Percentiles rank a stretch among this genome's conserved stretches.
phyloP scores from a whole-genome alignment of 1,140 invertebrate species.

The Xylocopa sonorina region DNA sequence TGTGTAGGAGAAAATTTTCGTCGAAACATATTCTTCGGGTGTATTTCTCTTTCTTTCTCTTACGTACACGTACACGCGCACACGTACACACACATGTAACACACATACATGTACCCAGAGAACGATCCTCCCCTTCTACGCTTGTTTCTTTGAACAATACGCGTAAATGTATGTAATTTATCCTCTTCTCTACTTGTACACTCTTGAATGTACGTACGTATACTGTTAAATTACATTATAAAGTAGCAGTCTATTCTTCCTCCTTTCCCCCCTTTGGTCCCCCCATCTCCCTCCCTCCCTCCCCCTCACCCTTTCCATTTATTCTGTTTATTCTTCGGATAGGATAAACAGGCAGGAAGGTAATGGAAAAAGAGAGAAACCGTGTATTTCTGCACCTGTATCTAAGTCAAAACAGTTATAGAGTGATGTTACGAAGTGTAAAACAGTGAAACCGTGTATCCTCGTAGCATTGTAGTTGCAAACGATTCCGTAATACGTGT shows the following conservation, averaged over 20 bases:
- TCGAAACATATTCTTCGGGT: constrained; percentile 1
- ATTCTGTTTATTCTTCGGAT: constrained; percentile 60
- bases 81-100: neutral
- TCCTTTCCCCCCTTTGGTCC: neutral
- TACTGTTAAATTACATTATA: constrained; percentile 32
- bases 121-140: constrained; percentile 28
- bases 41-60: constrained; percentile 55
- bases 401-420: constrained; percentile 61
- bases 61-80: neutral
- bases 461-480: constrained; percentile 9
- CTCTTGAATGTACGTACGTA: constrained; percentile 1
- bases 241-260: constrained; percentile 46
- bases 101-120: neutral
- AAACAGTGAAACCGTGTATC: constrained; percentile 52
- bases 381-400: constrained; percentile 61
- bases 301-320: constrained; percentile 47
- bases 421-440: constrained; percentile 48
- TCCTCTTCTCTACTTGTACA: constrained; percentile 43
- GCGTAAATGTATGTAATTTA: constrained; percentile 53
- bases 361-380: constrained; percentile 36
- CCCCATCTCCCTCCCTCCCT: constrained; percentile 10
- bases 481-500: constrained; percentile 42
- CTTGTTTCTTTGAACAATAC: constrained; percentile 56
- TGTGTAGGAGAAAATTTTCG: constrained; percentile 1
- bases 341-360: constrained; percentile 44